Evolutionary conservation across 92 coral and sea anemone species (phyloP).

Genomic region (Actinostola sp.): DNA sequence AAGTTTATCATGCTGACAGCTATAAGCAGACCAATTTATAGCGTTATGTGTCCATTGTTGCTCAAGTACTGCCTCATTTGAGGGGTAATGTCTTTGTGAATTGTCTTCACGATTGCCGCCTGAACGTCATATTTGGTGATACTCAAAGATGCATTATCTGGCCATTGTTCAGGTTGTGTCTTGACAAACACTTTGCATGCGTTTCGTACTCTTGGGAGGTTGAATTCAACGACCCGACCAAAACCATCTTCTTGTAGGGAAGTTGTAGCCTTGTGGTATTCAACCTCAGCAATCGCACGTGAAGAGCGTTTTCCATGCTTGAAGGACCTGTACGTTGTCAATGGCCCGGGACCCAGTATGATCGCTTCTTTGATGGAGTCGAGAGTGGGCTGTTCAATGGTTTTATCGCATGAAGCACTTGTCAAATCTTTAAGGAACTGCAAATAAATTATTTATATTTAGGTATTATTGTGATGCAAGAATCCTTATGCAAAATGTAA

Average conservation of each 20-base stretch:
- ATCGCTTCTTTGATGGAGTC: constrained; percentile 21
- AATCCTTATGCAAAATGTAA: too few relatives aligned
- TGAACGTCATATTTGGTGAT: constrained; percentile 17
- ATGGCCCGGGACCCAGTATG: constrained; percentile 22
- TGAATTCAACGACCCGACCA: constrained; percentile 45
- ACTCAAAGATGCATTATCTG: constrained; percentile 19
- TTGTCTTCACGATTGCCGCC: constrained; percentile 1
- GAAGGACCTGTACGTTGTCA: constrained; percentile 18
- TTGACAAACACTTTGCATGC: constrained; percentile 44
- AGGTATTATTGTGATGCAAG: too few relatives aligned
- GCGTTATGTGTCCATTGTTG: too few relatives aligned
- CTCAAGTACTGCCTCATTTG: constrained; percentile 10
- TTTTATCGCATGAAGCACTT: constrained; percentile 30
- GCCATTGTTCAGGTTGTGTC: constrained; percentile 58
- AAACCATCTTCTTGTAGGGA: constrained; percentile 39
- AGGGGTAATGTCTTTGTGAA: constrained; percentile 13
- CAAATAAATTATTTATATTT: not conserved
- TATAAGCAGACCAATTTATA: too few relatives aligned
- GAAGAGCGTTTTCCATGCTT: constrained; percentile 39
- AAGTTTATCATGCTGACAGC: too few relatives aligned
- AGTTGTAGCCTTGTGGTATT: constrained; percentile 17
- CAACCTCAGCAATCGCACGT: constrained; percentile 11
- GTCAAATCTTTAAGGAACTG: constrained; percentile 46
- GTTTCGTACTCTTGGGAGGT: constrained; percentile 52
- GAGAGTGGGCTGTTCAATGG: constrained; percentile 41